Conservation (phyloP, 2,888 invertebrate genomes). For the Perizoma flavofasciatum region DNA sequence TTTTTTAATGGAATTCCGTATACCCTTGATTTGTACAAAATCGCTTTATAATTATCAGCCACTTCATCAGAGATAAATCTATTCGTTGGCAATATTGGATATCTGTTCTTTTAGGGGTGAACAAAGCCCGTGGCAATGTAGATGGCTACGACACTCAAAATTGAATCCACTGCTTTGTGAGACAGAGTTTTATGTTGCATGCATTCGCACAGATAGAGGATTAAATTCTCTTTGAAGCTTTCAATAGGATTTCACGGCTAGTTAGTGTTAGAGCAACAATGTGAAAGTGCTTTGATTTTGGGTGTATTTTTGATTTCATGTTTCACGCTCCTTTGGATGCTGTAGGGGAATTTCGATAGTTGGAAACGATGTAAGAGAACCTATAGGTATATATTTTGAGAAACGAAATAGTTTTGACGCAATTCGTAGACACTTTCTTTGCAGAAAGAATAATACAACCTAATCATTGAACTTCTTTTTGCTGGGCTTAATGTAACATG, state of each 20-base stretch:
- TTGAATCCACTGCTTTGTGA: constrained; percentile 33
- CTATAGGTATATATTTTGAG: constrained; percentile 18
- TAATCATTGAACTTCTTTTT: no score
- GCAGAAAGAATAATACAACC: no score
- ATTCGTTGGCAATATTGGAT: constrained; percentile 46
- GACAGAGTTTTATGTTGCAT: constrained; percentile 40
- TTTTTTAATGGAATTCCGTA: neutral
- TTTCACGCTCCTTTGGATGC: constrained; percentile 62
- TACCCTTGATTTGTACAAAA: constrained; percentile 28
- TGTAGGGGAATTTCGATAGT: constrained; percentile 39
- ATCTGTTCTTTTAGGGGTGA: constrained; percentile 53
- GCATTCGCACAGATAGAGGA: constrained; percentile 41
- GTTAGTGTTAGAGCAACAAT: constrained; percentile 78
- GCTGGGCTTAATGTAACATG: no score
- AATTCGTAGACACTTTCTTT: no score
- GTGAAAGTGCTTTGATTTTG: constrained; percentile 75
- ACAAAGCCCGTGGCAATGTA: constrained; percentile 45
- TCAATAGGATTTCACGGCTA: constrained; percentile 81
- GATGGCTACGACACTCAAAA: constrained; percentile 23
- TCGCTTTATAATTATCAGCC: constrained; percentile 42
- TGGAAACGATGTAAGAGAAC: constrained; percentile 8
- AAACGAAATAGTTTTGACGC: constrained; percentile 3
- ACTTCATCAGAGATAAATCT: constrained; percentile 38
- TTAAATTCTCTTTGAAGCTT: constrained; percentile 75
- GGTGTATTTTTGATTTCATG: constrained; percentile 81